Conservation (phyloP, 2,888 invertebrate species). For the Scaptomyza parva region DNA sequence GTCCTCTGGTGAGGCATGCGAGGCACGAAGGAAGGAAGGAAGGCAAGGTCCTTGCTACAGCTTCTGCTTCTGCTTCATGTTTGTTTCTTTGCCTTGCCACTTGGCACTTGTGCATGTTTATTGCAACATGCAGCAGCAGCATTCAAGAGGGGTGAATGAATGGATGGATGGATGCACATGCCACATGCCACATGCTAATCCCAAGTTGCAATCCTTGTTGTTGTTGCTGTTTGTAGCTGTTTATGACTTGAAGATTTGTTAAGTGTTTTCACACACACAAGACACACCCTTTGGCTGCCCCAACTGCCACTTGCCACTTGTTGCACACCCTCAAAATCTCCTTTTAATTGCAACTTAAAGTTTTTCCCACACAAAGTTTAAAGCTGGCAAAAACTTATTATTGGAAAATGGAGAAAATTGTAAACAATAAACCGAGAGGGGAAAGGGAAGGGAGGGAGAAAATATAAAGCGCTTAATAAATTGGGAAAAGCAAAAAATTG, state of each 20-base stretch:
- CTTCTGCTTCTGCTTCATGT: conserved; percentile 27
- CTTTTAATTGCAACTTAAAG: conserved; percentile 4
- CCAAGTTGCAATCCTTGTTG: conserved; percentile 18
- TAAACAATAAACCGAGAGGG: not conserved
- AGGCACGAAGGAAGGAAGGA: conserved; percentile 10
- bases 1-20: conserved; percentile 23
- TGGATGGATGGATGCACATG: not conserved
- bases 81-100: conserved; percentile 54
- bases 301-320: conserved; percentile 31
- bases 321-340: conserved; percentile 14
- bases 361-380: not conserved
- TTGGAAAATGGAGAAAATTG: conserved; percentile 1
- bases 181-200: conserved; percentile 35
- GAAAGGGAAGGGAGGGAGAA: not conserved
- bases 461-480: conserved; percentile 51
- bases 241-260: conserved; percentile 62
- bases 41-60: conserved; percentile 24
- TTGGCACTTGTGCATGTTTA: conserved; percentile 60
- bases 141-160: conserved; percentile 11
- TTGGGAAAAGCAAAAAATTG: conserved; percentile 44
- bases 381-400: conserved; percentile 21
- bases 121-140: conserved; percentile 41
- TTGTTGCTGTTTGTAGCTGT: conserved; percentile 31
- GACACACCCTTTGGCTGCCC: conserved; percentile 7
- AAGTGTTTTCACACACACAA: conserved; percentile 50